Evolutionary conservation across 2,888 invertebrate species (phyloP).

Genomic region (Morpho deidamia): DNA sequence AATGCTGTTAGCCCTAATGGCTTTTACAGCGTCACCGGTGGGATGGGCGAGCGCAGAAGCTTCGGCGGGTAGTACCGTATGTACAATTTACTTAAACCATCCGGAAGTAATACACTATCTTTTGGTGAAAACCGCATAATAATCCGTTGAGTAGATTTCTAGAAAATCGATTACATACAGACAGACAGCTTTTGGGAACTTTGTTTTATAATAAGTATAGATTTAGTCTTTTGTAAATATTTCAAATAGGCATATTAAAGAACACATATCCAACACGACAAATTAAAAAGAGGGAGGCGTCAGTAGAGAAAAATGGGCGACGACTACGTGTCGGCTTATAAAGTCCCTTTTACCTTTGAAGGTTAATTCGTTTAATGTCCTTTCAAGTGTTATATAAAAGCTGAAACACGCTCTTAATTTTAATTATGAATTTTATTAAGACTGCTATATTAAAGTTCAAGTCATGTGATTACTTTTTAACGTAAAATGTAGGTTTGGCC

Average conservation of each 20-base stretch:
- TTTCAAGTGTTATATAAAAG: constrained; percentile 10
- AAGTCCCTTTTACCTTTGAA: constrained; percentile 13
- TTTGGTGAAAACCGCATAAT: too few species aligned
- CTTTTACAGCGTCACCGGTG: too few species aligned
- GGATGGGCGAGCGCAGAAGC: too few species aligned
- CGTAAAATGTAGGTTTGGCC: background rate
- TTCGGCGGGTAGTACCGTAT: too few species aligned
- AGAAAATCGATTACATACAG: too few species aligned
- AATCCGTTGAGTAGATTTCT: too few species aligned
- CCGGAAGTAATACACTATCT: too few species aligned
- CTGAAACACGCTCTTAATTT: constrained; percentile 12
- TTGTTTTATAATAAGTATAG: too few species aligned
- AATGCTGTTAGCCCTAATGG: too few species aligned
- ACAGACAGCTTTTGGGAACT: too few species aligned
- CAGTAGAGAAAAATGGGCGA: constrained; percentile 30
- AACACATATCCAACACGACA: constrained; percentile 1
- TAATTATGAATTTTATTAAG: constrained; percentile 11
- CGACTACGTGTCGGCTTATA: constrained; percentile 12
- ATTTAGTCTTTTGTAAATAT: too few species aligned
- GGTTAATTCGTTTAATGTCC: constrained; percentile 16
- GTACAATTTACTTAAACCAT: too few species aligned
- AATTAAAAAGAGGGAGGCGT: constrained; percentile 19
- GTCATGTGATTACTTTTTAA: background rate
- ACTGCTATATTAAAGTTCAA: background rate
- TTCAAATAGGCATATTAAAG: background rate